Evolutionary conservation across 1,140 invertebrate species (phyloP), one percentile per base, ranked within the genome.

Genomic region (Trichogramma pretiosum): DNA sequence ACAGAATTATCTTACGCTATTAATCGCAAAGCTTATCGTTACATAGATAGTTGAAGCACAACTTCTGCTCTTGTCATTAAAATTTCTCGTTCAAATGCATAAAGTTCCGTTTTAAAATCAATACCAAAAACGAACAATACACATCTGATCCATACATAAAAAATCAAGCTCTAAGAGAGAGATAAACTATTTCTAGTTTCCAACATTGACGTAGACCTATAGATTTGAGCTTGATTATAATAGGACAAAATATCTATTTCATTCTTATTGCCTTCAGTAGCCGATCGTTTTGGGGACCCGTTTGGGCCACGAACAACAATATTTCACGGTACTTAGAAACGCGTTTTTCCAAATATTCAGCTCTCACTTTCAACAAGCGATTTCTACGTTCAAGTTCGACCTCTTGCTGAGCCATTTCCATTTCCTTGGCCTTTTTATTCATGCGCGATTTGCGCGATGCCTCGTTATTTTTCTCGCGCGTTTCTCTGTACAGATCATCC

Each of bases 391-490:
- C 73, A 18, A 76, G 47, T 13, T 67, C 49, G 5, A 56, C 46
- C 0, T 67, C 65, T 38, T 56, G 61, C 0, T 35, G 23, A 4
- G 55, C 32, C 65, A 75, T 70, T 41, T 75, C 70, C 2, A 50
- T 57, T 52, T 85, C 83, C 53, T 82, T 81, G 5, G 74, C 69
- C 62, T 85, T 85, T 44, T 83, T 77, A 47, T 84, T 84, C 67
- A 80, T 77, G 46, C 84, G 68, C 0, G 82, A 85, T 53, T 77
- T 75, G 56, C 83, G 74, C 11, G 83, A 85, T 7, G 84, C 83
- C 63, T 85, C 82, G 60, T 87, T 87, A 61, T 87, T 87, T 55
- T 83, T 83, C 50, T 83, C 80, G 13, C 84, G 68, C 13, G 81
- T 70, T 56, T 83, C 79, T 17, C 79, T 69, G 55, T 85, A 84